These are phyloP conservation scores for Labeo calbasu DNA, from an alignment of 2,797 vertebrate genomes.

Conservation along the genomic window DNA sequence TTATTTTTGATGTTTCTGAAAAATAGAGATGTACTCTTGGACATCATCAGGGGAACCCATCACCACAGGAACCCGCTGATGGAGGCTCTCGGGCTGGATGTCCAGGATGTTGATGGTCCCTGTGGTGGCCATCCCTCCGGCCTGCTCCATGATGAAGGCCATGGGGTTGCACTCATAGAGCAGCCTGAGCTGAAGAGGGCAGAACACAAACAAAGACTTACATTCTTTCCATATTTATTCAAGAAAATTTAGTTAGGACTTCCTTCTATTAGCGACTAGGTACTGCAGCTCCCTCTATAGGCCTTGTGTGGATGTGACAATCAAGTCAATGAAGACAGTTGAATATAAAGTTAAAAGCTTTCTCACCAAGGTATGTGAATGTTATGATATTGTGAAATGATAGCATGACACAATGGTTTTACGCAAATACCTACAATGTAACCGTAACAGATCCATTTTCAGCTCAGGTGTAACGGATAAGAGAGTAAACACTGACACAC, in stretches of 20 bases:
- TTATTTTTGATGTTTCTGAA: constrained; percentile 81
- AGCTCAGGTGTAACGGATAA: not conserved
- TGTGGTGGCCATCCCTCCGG: constrained; percentile 91
- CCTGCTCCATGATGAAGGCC: constrained; percentile 95
- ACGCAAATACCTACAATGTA: not conserved
- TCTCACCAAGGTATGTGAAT: not conserved
- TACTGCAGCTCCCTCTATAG: constrained; percentile 12
- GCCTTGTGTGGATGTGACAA: not conserved
- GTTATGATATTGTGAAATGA: not conserved
- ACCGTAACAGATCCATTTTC: not conserved
- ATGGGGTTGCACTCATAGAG: constrained; percentile 96
- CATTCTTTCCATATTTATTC: not conserved
- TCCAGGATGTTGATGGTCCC: constrained; percentile 86
- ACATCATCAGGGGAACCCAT: constrained; percentile 92
- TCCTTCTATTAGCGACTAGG: not conserved
- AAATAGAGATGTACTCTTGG: constrained; percentile 86
- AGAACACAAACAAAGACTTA: not conserved
- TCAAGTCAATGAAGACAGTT: not conserved
- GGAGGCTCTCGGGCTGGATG: constrained; percentile 88
- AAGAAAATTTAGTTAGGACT: not conserved
- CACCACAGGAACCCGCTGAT: constrained; percentile 87
- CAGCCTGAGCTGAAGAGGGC: constrained; percentile 84
- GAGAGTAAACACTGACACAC: constrained; percentile 16
- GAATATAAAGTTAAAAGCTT: not conserved
- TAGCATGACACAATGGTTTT: not conserved